Percentiles rank a stretch among this genome's conserved stretches.
These are phyloP conservation scores for Maccullochella peelii DNA, from an alignment of 2,113 vertebrate genomes.

Conservation along the genomic window DNA sequence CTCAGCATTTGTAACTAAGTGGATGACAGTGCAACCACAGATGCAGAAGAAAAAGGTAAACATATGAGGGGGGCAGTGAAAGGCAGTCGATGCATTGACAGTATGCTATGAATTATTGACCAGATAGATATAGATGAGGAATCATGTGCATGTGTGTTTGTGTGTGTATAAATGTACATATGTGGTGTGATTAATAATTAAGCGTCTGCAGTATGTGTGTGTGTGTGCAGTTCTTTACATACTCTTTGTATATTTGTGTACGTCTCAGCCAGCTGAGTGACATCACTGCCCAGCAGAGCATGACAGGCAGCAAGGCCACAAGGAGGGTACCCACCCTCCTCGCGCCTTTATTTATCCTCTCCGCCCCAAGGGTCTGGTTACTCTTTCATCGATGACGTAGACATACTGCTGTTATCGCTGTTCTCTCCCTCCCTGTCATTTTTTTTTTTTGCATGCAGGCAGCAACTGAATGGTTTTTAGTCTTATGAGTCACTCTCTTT, in stretches of 20 bases:
- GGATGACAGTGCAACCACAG: neutral
- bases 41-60: neutral
- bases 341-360: constrained; percentile 73
- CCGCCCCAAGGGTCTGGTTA: constrained; percentile 54
- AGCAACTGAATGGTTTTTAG: constrained; percentile 45
- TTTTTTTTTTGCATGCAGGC: constrained; percentile 31
- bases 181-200: constrained; percentile 37
- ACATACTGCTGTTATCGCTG: constrained; percentile 39
- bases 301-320: constrained; percentile 58
- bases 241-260: constrained; percentile 24
- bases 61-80: neutral
- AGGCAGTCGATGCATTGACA: neutral
- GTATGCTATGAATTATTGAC: constrained; percentile 43
- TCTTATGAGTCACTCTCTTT: constrained; percentile 46
- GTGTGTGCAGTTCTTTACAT: neutral
- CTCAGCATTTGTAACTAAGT: neutral
- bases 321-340: constrained; percentile 55
- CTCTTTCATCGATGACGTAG: constrained; percentile 62
- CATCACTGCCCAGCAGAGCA: constrained; percentile 65
- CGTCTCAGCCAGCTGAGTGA: constrained; percentile 56
- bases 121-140: neutral
- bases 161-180: constrained; percentile 10
- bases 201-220: neutral
- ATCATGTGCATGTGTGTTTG: neutral
- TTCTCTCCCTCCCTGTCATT: neutral